These are phyloP conservation scores for Vanessa cardui DNA, from an alignment of 2,888 invertebrate species.

Conservation along the genomic window DNA sequence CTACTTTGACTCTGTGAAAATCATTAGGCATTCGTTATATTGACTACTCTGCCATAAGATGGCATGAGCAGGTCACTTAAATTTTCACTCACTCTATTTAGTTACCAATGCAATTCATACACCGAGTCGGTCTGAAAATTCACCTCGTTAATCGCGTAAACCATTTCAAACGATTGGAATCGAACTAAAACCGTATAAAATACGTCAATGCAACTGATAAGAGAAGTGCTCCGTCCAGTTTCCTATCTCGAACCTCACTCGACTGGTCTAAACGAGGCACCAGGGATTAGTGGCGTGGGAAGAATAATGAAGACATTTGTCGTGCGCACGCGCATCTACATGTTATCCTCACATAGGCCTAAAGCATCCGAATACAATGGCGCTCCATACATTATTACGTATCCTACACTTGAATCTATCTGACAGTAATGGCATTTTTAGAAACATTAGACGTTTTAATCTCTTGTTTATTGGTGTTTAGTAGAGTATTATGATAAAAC, in stretches of 20 bases:
- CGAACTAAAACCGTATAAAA: slow-evolving; percentile 34
- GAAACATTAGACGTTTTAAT: slow-evolving; percentile 32
- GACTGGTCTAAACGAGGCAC: slow-evolving; percentile 37
- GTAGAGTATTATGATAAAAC: slow-evolving; percentile 27
- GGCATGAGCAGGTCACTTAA: neutral
- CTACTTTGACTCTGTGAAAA: too few species aligned
- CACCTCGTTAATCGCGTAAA: slow-evolving; percentile 32
- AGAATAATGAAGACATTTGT: slow-evolving; percentile 75
- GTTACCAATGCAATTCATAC: slow-evolving; percentile 3
- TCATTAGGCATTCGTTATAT: too few species aligned
- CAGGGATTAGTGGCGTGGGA: slow-evolving; percentile 56
- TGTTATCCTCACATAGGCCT: slow-evolving; percentile 47
- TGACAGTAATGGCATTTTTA: slow-evolving; percentile 36
- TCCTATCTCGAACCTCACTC: slow-evolving; percentile 37
- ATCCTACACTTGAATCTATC: slow-evolving; percentile 26
- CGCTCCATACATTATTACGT: slow-evolving; percentile 28
- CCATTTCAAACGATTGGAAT: slow-evolving; percentile 31
- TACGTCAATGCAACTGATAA: slow-evolving; percentile 37
- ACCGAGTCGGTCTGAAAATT: slow-evolving; percentile 25
- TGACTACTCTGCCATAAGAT: too few species aligned
- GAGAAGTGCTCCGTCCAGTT: slow-evolving; percentile 35
- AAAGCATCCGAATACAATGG: slow-evolving; percentile 40
- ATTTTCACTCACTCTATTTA: neutral
- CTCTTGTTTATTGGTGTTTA: slow-evolving; percentile 33
- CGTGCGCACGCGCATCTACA: slow-evolving; percentile 47